Conservation (phyloP, 1,140 invertebrate genomes). For the Caenorhabditis inopinata region DNA sequence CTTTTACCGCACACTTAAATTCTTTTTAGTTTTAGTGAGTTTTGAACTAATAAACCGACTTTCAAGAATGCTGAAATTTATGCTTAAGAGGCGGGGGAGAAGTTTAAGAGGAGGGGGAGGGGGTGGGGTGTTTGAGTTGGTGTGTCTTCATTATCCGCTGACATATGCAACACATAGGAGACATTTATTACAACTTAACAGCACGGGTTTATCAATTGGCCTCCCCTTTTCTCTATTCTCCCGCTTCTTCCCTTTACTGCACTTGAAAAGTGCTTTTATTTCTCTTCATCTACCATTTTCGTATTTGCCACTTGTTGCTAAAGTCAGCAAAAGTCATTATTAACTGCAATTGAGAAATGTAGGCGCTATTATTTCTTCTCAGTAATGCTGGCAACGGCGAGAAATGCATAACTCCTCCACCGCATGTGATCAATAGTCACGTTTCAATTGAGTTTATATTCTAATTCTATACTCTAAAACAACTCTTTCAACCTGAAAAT, state of each 20-base stretch:
- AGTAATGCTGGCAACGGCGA: background rate
- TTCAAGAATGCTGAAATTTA: no score
- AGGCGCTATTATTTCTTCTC: no score
- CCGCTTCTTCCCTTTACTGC: slow-evolving; percentile 10
- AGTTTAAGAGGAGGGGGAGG: no score
- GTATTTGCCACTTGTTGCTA: background rate
- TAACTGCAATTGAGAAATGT: no score
- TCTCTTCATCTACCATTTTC: background rate
- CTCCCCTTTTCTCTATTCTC: background rate
- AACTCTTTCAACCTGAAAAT: no score
- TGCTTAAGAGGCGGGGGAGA: no score
- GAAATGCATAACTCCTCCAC: background rate
- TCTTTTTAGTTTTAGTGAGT: no score
- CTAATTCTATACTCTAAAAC: no score
- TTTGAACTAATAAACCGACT: no score
- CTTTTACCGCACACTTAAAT: background rate
- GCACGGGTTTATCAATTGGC: slow-evolving; percentile 15
- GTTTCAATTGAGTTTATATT: background rate
- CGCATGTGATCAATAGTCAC: background rate
- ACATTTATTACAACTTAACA: slow-evolving; percentile 33
- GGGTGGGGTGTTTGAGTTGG: background rate
- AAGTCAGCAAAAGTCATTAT: no score
- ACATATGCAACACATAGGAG: slow-evolving; percentile 27
- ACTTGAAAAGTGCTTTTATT: slow-evolving; percentile 10
- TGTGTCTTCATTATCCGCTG: background rate